Evolutionary conservation across 2,888 invertebrate genomes (phyloP), one percentile per base, ranked within the genome.

Genomic region (Homarus gammarus): DNA sequence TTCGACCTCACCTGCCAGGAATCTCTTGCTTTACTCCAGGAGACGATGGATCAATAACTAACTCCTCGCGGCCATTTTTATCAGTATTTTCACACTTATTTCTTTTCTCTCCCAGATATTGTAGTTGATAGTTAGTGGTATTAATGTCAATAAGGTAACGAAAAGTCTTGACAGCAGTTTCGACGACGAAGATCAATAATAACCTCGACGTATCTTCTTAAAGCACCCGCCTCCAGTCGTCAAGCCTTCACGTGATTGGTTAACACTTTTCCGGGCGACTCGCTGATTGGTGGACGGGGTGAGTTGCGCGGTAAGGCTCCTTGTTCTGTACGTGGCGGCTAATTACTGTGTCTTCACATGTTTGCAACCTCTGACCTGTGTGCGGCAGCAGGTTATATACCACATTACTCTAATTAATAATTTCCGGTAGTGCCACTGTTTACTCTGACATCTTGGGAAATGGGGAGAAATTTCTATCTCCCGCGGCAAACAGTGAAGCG

Each of bases 291-390:
- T 64, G 31, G 73, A 22, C 33, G 61, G 38, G 36, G 33, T 12
- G 87, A 72, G 87, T 87, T 87, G 87, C 87, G 87, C 87, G 44
- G 81, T 81, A 33, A 85, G 27, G 68, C 78, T 77, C 78, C 85
- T 77, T 68, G 77, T 64, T 40, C 77, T 61, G 77, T 85, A 85
- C 61, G 87, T 87, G 61, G 87, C 73, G 81, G 87, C 87, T 87
- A 87, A 87, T 87, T 87, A 87, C 87, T 73, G 81, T 87, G 81
- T 87, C 87, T 87, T 87, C 87, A 81, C 87, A 87, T 87, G 87
- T 87, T 36, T 73, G 81, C 87, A 87, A 82, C 87, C 87, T 81
- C 87, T 87, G 87, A 87, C 87, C 87, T 72, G 87, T 87, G 79
- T 87, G 81, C 75, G 36, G 51, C 68, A 56, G 77, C 78, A 40